Percentiles rank a stretch among this genome's conserved stretches.
These are phyloP conservation scores for Mareca strepera DNA, from an alignment of 2,797 vertebrate species.

Conservation along the genomic window DNA sequence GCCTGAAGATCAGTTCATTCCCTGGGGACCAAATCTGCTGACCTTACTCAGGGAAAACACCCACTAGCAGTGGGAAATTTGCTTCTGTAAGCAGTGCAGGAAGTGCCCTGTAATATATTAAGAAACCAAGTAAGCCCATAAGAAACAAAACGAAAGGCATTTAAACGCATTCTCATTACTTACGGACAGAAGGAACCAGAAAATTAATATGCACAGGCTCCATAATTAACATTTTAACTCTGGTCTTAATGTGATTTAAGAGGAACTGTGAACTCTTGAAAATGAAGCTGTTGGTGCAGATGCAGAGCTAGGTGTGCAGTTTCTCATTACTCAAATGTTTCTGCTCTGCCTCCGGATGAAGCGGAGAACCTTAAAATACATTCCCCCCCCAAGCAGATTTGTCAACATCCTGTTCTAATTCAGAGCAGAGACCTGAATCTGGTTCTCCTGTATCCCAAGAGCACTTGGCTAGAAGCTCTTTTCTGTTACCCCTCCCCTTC, in stretches of 20 bases:
- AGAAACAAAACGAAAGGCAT: constrained; percentile 50
- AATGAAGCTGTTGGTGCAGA: constrained; percentile 51
- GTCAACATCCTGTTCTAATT: constrained; percentile 58
- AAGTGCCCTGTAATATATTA: constrained; percentile 66
- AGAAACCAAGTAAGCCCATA: constrained; percentile 41
- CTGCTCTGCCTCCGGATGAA: constrained; percentile 39
- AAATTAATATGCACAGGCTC: constrained; percentile 51
- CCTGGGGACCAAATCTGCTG: constrained; percentile 38
- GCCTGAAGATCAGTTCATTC: constrained; percentile 12
- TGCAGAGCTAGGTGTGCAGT: constrained; percentile 46
- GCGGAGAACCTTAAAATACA: not conserved
- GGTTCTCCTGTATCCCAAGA: not conserved
- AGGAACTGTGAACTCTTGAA: constrained; percentile 40
- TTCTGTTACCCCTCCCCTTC: not conserved
- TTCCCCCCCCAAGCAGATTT: not conserved
- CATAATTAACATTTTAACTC: constrained; percentile 48
- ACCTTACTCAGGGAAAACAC: constrained; percentile 48
- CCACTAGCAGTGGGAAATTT: constrained; percentile 62
- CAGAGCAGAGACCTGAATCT: constrained; percentile 28
- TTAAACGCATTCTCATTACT: constrained; percentile 46
- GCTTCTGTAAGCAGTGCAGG: constrained; percentile 59
- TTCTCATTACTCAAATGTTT: constrained; percentile 38
- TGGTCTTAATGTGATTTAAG: constrained; percentile 32
- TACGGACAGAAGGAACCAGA: not conserved
- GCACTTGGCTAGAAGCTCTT: accelerated